Evolutionary conservation across 2,113 vertebrate species (phyloP).

Genomic region (Seriola dumerili): DNA sequence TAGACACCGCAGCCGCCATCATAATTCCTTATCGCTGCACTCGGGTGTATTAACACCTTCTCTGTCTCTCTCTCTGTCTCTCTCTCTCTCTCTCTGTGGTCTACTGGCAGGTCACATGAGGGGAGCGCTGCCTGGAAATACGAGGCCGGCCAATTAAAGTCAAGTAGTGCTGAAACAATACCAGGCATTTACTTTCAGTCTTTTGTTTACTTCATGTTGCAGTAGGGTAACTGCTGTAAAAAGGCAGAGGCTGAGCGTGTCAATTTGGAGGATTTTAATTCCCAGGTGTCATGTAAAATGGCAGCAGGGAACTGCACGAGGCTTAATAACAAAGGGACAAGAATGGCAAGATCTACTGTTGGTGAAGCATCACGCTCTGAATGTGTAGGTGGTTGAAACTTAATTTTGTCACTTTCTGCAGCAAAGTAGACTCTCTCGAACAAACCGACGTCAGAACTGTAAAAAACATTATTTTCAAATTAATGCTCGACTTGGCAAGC

Average conservation of each 20-base stretch:
- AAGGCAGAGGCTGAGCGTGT: not conserved
- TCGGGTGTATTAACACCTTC: not conserved
- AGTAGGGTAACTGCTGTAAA: not conserved
- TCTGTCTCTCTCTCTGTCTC: not conserved
- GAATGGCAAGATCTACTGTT: not conserved
- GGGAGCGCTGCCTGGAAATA: conserved; percentile 20
- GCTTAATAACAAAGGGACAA: not conserved
- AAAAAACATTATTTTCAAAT: not conserved
- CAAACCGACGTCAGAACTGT: not conserved
- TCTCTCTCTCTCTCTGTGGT: conserved; percentile 10
- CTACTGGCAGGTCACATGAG: conserved; percentile 16
- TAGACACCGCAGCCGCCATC: not conserved
- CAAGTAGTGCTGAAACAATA: conserved; percentile 1
- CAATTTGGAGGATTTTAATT: not conserved
- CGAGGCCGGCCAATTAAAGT: conserved; percentile 19
- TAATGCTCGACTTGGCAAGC: not conserved
- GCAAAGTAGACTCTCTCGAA: not conserved
- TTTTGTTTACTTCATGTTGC: conserved; percentile 1
- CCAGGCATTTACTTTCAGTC: not conserved
- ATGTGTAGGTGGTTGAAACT: not conserved
- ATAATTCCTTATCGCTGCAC: conserved; percentile 24
- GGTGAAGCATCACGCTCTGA: not conserved
- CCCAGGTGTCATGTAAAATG: not conserved
- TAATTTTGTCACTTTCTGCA: not conserved
- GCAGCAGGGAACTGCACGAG: not conserved